phyloP scores from a whole-genome alignment of 1,140 invertebrate genomes.

The Drosophila ogumai region DNA sequence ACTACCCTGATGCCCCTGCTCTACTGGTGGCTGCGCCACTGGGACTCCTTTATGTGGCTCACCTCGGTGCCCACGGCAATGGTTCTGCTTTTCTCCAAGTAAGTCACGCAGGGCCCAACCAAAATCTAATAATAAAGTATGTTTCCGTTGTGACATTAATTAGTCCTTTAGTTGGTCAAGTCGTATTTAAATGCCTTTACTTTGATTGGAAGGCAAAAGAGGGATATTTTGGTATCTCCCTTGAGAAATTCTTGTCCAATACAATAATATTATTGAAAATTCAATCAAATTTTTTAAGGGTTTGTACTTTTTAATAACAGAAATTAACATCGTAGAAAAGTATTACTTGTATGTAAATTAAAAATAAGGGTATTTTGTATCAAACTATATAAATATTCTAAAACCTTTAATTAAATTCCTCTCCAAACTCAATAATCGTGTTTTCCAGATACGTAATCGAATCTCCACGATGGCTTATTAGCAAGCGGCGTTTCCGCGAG shows the following conservation, averaged over 20 bases:
- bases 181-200: not conserved
- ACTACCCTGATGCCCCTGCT: constrained; percentile 86
- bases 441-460: constrained; percentile 86
- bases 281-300: too few relatives aligned
- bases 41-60: constrained; percentile 86
- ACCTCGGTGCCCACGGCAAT: constrained; percentile 85
- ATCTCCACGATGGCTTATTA: constrained; percentile 89
- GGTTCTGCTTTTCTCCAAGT: constrained; percentile 85
- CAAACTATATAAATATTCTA: too few relatives aligned
- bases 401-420: not conserved
- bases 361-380: too few relatives aligned
- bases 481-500: constrained; percentile 86
- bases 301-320: too few relatives aligned
- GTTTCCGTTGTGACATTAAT: constrained; percentile 27
- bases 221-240: not conserved
- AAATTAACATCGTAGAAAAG: too few relatives aligned
- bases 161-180: constrained; percentile 9
- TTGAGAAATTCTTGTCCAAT: not conserved
- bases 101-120: constrained; percentile 58
- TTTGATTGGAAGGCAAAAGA: not conserved
- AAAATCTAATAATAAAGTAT: constrained; percentile 36
- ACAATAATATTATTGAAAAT: too few relatives aligned
- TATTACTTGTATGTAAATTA: too few relatives aligned
- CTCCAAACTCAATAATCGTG: not conserved
- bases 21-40: constrained; percentile 87